These are phyloP conservation scores for Diplogasteroides magnus DNA, from an alignment of 1,140 invertebrate species.

Conservation along the genomic window DNA sequence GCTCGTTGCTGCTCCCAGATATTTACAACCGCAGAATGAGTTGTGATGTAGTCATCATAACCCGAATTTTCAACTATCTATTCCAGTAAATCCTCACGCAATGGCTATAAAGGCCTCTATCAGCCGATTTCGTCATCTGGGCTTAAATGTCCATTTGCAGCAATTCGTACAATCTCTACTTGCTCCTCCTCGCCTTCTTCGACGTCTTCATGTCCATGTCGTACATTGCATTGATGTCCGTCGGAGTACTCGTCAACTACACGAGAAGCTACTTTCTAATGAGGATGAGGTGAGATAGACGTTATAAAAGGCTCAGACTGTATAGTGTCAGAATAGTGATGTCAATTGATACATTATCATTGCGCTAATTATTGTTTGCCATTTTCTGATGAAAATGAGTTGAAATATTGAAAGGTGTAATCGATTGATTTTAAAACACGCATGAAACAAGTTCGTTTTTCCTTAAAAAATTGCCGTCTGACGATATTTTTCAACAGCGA, in stretches of 20 bases:
- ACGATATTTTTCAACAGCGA: no score
- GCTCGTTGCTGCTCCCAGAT: neutral
- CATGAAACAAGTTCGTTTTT: no score
- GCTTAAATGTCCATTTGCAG: neutral
- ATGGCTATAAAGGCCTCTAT: neutral
- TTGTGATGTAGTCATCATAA: neutral
- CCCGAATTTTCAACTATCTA: no score
- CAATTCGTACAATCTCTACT: conserved; percentile 39
- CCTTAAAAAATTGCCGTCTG: no score
- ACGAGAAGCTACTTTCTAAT: conserved; percentile 31
- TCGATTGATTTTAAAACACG: no score
- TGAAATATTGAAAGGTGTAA: no score
- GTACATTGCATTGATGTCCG: conserved; percentile 43
- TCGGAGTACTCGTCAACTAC: conserved; percentile 40
- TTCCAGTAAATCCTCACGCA: neutral
- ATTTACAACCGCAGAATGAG: neutral
- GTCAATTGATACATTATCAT: no score
- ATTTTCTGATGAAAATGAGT: no score
- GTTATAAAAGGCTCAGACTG: no score
- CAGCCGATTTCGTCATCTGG: neutral
- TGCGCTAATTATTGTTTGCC: no score
- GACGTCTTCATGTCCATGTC: conserved; percentile 43
- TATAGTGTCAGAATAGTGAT: no score
- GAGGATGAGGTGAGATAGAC: conserved; percentile 40
- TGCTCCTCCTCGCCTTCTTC: conserved; percentile 43